Conservation (phyloP, 2,888 invertebrate genomes). For the Clunio marinus region DNA sequence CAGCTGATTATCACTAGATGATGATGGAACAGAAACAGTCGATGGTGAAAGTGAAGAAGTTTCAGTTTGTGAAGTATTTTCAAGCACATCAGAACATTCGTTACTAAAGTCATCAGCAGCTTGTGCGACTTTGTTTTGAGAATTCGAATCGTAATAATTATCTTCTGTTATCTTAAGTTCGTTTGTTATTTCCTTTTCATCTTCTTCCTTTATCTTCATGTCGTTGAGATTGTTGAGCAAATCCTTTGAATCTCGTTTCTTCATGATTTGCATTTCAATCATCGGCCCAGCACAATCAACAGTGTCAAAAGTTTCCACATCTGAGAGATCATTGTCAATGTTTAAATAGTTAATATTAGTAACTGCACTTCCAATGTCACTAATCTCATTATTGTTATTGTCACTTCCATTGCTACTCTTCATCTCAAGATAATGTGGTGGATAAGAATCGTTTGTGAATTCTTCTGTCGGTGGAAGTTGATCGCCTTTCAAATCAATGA, state of each 20-base stretch:
- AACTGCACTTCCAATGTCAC: slow-evolving; percentile 45
- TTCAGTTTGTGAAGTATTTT: slow-evolving; percentile 43
- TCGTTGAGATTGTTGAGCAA: slow-evolving; percentile 47
- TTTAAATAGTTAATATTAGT: slow-evolving; percentile 51
- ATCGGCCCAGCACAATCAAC: background rate
- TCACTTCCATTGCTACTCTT: slow-evolving; percentile 46
- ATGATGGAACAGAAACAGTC: slow-evolving; percentile 19
- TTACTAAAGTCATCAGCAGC: slow-evolving; percentile 50
- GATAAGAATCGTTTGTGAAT: slow-evolving; percentile 45
- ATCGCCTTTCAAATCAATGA: slow-evolving; percentile 51
- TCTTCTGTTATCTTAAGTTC: slow-evolving; percentile 50
- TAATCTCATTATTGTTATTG: slow-evolving; percentile 43
- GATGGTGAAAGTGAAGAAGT: slow-evolving; percentile 19
- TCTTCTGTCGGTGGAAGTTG: slow-evolving; percentile 43
- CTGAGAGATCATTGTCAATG: slow-evolving; percentile 46
- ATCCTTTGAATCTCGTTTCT: slow-evolving; percentile 31
- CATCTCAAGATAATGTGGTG: slow-evolving; percentile 52
- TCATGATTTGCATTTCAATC: slow-evolving; percentile 6
- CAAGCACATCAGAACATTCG: slow-evolving; percentile 50
- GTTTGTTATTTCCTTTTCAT: slow-evolving; percentile 45
- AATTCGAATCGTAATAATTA: slow-evolving; percentile 50
- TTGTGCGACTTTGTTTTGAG: slow-evolving; percentile 44
- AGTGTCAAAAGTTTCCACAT: slow-evolving; percentile 42
- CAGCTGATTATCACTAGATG: slow-evolving; percentile 29
- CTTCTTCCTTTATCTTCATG: slow-evolving; percentile 44